Conservation (phyloP, 2,113 vertebrate species). For the Dipodomys merriami region DNA sequence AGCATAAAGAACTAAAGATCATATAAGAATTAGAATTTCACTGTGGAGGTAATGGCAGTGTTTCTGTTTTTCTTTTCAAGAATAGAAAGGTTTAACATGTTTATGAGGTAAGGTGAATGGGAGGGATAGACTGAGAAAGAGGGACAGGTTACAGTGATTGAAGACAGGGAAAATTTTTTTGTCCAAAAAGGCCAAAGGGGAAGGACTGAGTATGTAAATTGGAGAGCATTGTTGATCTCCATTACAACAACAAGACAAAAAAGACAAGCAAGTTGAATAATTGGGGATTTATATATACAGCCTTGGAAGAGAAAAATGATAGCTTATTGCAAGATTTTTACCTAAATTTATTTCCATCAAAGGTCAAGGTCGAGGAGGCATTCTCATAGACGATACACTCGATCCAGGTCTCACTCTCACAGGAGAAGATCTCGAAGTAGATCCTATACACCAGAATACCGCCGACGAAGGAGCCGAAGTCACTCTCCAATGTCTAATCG, state of each 20-base stretch:
- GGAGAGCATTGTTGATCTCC: neutral
- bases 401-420: constrained; percentile 91
- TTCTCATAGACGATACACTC: constrained; percentile 92
- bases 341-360: constrained; percentile 76
- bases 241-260: neutral
- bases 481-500: constrained; percentile 94
- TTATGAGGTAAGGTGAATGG: constrained; percentile 16
- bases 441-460: constrained; percentile 92
- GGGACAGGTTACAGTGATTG: neutral
- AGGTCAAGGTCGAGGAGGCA: constrained; percentile 93
- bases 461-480: constrained; percentile 92
- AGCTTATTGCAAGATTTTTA: neutral
- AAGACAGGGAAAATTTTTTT: neutral
- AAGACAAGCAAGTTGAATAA: neutral
- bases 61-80: neutral
- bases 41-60: too few species aligned
- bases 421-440: constrained; percentile 92
- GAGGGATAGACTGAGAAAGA: neutral
- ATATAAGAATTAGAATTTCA: too few species aligned
- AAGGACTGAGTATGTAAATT: neutral
- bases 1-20: neutral
- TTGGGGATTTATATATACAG: neutral
- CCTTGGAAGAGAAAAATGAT: neutral
- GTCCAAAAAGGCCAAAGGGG: neutral
- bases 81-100: neutral